These are phyloP conservation scores for Acomys russatus DNA, from an alignment of 2,797 vertebrate genomes.

Conservation along the genomic window DNA sequence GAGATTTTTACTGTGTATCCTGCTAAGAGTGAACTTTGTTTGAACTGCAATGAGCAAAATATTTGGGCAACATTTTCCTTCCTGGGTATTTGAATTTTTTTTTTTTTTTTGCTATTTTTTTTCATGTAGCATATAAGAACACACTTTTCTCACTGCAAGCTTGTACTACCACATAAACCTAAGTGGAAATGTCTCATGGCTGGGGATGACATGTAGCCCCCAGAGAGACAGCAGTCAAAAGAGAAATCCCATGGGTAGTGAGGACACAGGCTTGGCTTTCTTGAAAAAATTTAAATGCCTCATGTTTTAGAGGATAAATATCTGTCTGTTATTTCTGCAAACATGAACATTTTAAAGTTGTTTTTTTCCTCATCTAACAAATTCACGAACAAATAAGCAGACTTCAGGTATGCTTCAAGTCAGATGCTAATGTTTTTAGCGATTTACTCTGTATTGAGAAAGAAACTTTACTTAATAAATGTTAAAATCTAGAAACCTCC, in stretches of 20 bases:
- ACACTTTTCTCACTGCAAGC: background rate
- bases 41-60: constrained; percentile 61
- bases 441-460: background rate
- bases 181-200: background rate
- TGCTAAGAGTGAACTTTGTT: constrained; percentile 71
- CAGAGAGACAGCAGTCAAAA: background rate
- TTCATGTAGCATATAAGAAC: background rate
- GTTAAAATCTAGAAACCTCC: background rate
- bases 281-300: background rate
- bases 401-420: background rate
- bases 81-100: background rate
- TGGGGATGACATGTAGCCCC: background rate
- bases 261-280: background rate
- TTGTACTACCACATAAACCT: background rate
- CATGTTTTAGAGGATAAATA: background rate
- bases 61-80: background rate
- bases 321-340: background rate
- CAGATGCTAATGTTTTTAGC: constrained; percentile 3
- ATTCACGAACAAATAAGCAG: background rate
- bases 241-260: background rate
- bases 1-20: constrained; percentile 67
- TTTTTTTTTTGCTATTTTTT: background rate
- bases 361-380: constrained; percentile 6
- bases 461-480: constrained; percentile 45
- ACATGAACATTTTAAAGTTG: constrained; percentile 22